Evolutionary conservation across 2,113 vertebrate genomes (phyloP).

Genomic region (Dolichallabes microphthalmus): DNA sequence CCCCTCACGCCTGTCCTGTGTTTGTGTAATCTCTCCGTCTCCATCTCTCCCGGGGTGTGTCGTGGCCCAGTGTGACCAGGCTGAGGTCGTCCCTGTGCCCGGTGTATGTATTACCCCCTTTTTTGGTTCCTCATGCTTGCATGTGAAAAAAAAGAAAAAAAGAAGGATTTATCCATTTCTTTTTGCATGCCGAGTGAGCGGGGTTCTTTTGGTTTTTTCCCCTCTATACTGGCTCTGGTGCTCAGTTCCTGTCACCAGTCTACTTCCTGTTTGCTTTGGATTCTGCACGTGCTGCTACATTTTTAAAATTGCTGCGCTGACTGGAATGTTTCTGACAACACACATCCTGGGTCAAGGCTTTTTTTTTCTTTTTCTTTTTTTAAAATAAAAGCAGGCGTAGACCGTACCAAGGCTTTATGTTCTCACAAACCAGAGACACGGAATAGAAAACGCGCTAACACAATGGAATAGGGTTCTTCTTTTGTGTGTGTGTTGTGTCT

Average conservation of each 20-base stretch:
- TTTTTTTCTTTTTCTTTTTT: not conserved
- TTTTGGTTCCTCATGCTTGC: constrained; percentile 49
- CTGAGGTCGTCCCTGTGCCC: constrained; percentile 95
- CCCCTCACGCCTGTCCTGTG: constrained; percentile 66
- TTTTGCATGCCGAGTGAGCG: constrained; percentile 33
- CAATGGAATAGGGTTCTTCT: not conserved
- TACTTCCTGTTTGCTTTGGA: constrained; percentile 25
- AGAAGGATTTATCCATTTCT: not conserved
- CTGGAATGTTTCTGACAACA: constrained; percentile 23
- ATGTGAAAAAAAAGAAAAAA: not conserved
- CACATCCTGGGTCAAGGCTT: constrained; percentile 10
- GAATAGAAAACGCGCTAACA: not conserved
- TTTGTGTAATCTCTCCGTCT: constrained; percentile 59
- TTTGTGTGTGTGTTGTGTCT: not conserved
- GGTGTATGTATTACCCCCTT: constrained; percentile 88
- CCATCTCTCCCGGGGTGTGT: constrained; percentile 61
- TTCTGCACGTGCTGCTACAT: constrained; percentile 21
- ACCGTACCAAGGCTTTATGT: not conserved
- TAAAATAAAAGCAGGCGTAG: not conserved
- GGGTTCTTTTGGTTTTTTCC: not conserved
- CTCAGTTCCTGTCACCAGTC: constrained; percentile 21
- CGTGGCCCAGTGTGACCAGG: constrained; percentile 91
- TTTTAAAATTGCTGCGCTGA: constrained; percentile 9
- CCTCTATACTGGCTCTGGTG: constrained; percentile 6
- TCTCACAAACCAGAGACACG: not conserved